A percentile compares a stretch with the other conserved stretches of the same genome.
Conservation (phyloP, 2,888 invertebrate species). For the Hypselothyrea guttata region DNA sequence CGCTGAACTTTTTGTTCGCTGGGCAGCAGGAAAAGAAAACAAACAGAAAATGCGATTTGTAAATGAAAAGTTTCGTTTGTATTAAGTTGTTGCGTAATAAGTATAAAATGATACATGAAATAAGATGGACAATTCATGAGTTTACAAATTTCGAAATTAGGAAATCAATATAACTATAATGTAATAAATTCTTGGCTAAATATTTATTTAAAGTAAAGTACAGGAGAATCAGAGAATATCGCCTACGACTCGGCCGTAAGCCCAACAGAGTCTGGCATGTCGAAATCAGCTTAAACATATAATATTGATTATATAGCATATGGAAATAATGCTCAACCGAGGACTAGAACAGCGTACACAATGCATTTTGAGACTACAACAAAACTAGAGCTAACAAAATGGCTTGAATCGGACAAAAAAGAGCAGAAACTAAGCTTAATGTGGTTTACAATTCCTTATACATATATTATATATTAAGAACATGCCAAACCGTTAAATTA, state of each 20-base stretch:
- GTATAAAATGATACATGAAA: slow-evolving; percentile 24
- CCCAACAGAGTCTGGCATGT: slow-evolving; percentile 44
- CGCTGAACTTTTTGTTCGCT: no score
- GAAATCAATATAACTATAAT: no score
- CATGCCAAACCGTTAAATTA: slow-evolving; percentile 44
- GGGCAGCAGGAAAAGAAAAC: no score
- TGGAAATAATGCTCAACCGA: slow-evolving; percentile 16
- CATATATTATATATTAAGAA: slow-evolving; percentile 14
- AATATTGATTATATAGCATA: not conserved
- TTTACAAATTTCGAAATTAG: no score
- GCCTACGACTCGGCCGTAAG: slow-evolving; percentile 43
- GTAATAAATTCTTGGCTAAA: slow-evolving; percentile 64
- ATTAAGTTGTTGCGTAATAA: slow-evolving; percentile 1
- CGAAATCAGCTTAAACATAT: not conserved
- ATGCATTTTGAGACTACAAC: slow-evolving; percentile 32
- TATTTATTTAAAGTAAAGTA: slow-evolving; percentile 50
- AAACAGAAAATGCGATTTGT: slow-evolving; percentile 33
- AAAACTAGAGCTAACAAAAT: slow-evolving; percentile 8
- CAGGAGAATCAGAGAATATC: slow-evolving; percentile 41
- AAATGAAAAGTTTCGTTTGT: slow-evolving; percentile 3
- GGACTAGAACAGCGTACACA: slow-evolving; percentile 54
- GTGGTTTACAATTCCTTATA: not conserved
- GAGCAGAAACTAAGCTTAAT: not conserved
- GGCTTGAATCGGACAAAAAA: not conserved
- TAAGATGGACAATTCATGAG: no score